Evolutionary conservation across 2,113 vertebrate genomes (phyloP).

Genomic region (Erpornis zantholeuca): DNA sequence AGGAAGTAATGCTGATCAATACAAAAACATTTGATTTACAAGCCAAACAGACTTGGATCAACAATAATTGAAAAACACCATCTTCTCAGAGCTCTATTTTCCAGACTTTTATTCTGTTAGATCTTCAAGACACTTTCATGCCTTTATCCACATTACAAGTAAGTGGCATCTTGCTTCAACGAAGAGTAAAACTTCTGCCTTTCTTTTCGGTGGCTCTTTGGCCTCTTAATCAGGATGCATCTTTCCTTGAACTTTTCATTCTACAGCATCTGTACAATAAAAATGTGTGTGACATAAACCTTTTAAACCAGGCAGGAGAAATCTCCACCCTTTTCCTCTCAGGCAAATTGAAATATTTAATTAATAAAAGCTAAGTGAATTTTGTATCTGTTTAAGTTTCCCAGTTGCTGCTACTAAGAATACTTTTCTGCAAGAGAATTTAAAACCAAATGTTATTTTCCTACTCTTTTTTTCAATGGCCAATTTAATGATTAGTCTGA

Average conservation of each 20-base stretch:
- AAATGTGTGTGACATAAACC: not conserved
- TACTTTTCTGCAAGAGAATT: not conserved
- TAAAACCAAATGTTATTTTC: not conserved
- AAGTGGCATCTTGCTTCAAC: not conserved
- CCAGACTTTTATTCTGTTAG: not conserved
- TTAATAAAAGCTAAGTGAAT: not conserved
- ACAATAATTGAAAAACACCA: not conserved
- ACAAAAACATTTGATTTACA: not conserved
- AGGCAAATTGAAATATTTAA: not conserved
- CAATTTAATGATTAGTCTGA: not conserved
- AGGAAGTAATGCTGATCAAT: not conserved
- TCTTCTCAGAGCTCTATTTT: not conserved
- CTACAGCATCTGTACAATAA: not conserved
- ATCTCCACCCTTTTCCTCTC: not conserved
- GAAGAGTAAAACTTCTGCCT: not conserved
- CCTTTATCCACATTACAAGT: not conserved
- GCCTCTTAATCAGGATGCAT: not conserved
- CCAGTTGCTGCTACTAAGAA: not conserved
- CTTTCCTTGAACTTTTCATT: not conserved
- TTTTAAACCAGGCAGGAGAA: not conserved
- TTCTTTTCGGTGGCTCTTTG: not conserved
- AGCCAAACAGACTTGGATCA: not conserved
- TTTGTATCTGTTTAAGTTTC: not conserved
- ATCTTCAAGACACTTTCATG: not conserved
- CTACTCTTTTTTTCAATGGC: not conserved